Percentiles rank a stretch among this genome's conserved stretches.
These are phyloP conservation scores for Ariolimax columbianus DNA, from an alignment of 2,888 invertebrate genomes.

Conservation along the genomic window DNA sequence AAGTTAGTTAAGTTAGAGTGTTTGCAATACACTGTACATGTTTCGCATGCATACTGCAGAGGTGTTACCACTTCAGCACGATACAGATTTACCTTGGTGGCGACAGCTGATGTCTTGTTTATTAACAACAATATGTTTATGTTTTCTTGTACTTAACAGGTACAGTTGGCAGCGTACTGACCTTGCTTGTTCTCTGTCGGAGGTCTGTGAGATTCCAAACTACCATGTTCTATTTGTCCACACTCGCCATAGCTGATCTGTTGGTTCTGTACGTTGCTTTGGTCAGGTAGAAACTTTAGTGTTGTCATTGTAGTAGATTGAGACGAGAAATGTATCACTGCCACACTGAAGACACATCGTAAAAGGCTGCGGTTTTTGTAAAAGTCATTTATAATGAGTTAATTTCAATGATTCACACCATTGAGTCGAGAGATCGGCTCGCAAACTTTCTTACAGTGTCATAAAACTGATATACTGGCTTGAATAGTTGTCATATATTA, in stretches of 20 bases:
- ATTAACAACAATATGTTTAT: not conserved
- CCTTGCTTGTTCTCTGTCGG: conserved; percentile 51
- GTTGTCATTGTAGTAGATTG: not conserved
- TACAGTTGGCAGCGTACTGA: conserved; percentile 55
- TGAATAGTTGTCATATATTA: no score
- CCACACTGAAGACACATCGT: no score
- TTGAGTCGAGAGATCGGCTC: no score
- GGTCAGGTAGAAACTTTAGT: conserved; percentile 22
- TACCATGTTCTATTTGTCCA: conserved; percentile 56
- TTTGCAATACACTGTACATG: no score
- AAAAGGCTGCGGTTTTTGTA: no score
- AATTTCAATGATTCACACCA: no score
- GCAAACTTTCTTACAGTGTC: no score
- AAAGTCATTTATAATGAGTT: no score
- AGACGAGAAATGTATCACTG: no score
- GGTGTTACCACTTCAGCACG: not conserved
- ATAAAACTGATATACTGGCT: no score
- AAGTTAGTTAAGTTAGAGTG: no score
- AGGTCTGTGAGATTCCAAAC: conserved; percentile 46
- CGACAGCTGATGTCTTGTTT: not conserved
- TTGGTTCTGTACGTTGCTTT: conserved; percentile 52
- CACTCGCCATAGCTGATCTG: conserved; percentile 53
- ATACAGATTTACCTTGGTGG: not conserved
- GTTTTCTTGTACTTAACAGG: conserved; percentile 13
- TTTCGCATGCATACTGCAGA: no score